phyloP scores from a whole-genome alignment of 2,888 invertebrate genomes.

The Harpalus rufipes region DNA sequence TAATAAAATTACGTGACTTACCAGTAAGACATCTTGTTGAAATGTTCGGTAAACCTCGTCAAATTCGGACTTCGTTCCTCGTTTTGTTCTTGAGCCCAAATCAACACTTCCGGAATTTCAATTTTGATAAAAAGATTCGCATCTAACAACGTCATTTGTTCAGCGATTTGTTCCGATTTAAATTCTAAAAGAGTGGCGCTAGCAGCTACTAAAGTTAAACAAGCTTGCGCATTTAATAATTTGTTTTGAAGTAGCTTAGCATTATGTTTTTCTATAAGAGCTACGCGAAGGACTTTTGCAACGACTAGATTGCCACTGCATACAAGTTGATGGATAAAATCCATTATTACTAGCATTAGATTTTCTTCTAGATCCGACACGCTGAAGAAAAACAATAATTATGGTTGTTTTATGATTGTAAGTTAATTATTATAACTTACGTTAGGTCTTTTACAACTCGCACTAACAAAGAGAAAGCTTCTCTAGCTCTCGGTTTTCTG shows the following conservation, averaged over 20 bases:
- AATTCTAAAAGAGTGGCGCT: conserved; percentile 90
- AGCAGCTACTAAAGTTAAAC: conserved; percentile 74
- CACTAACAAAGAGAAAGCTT: conserved; percentile 95
- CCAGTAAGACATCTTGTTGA: conserved; percentile 99
- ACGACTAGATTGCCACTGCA: conserved; percentile 94
- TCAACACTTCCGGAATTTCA: conserved; percentile 97
- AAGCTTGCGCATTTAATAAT: conserved; percentile 66
- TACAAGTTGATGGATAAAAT: conserved; percentile 95
- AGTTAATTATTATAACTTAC: conserved; percentile 81
- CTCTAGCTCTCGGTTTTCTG: conserved; percentile 88
- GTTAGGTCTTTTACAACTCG: conserved; percentile 97
- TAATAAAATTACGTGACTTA: conserved; percentile 72
- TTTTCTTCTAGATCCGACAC: conserved; percentile 90
- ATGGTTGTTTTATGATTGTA: neutral
- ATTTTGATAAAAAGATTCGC: conserved; percentile 97
- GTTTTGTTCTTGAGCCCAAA: conserved; percentile 98
- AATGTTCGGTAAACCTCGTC: conserved; percentile 98
- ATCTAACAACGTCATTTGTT: conserved; percentile 98
- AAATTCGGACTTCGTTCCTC: conserved; percentile 98
- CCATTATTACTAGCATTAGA: conserved; percentile 90
- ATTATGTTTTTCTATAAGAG: conserved; percentile 90
- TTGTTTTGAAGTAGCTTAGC: conserved; percentile 71
- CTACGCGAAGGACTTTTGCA: conserved; percentile 93
- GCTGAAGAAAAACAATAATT: conserved; percentile 77
- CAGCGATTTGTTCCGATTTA: conserved; percentile 96